Evolutionary conservation across 2,113 vertebrate species (phyloP).

Genomic region (Poeciliopsis prolifica): DNA sequence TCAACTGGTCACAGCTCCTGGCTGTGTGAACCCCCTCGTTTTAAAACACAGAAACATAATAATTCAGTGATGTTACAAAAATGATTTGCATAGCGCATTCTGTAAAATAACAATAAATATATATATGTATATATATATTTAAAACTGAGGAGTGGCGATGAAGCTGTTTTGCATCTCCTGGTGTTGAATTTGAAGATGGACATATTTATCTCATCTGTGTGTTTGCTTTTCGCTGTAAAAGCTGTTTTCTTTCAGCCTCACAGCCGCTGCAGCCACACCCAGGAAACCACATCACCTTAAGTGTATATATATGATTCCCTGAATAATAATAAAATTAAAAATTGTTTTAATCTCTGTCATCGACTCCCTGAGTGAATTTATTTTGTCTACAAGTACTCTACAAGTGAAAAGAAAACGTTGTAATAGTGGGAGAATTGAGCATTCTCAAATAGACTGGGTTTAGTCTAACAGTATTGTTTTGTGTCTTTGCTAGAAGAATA

Average conservation of each 20-base stretch:
- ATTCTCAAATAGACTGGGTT: neutral
- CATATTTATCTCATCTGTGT: conserved; percentile 23
- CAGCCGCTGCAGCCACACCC: conserved; percentile 32
- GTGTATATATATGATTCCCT: conserved; percentile 21
- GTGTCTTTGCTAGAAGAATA: neutral
- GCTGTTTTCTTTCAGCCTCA: conserved; percentile 35
- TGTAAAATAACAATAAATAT: conserved; percentile 4
- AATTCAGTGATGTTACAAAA: conserved; percentile 5
- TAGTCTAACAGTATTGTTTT: neutral
- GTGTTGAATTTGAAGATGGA: conserved; percentile 39
- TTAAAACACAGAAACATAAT: neutral
- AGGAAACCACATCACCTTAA: conserved; percentile 37
- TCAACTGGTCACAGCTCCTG: neutral
- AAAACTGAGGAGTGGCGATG: conserved; percentile 10
- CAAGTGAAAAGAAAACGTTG: neutral
- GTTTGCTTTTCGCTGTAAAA: conserved; percentile 18
- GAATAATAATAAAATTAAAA: conserved; percentile 53
- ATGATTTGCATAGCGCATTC: conserved; percentile 9
- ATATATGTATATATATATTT: too few relatives aligned
- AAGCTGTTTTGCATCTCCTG: conserved; percentile 24
- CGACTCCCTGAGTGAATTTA: conserved; percentile 17
- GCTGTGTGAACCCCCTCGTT: neutral
- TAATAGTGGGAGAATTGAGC: neutral
- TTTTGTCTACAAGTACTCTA: neutral
- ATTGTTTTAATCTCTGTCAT: conserved; percentile 35